Evolutionary conservation across 2,113 vertebrate genomes (phyloP).

Genomic region (Hippocampus guttulatus): DNA sequence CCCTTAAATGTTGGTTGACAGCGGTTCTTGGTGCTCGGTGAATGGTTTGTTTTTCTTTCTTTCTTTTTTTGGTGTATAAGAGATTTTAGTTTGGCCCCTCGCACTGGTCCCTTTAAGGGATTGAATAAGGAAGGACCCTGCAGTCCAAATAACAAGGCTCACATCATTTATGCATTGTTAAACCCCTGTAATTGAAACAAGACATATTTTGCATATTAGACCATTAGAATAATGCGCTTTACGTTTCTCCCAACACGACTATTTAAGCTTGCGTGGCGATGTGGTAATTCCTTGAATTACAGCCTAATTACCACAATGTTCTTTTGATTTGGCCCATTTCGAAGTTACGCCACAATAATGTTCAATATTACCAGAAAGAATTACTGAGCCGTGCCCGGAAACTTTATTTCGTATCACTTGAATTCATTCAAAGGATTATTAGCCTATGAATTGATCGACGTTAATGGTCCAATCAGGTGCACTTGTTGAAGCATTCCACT

Average conservation of each 20-base stretch:
- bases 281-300: conserved; percentile 97
- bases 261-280: conserved; percentile 92
- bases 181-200: conserved; percentile 96
- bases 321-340: conserved; percentile 99
- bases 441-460: conserved; percentile 57
- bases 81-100: conserved; percentile 81
- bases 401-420: conserved; percentile 63
- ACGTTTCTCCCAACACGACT: conserved; percentile 97
- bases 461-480: conserved; percentile 59
- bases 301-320: conserved; percentile 99
- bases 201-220: conserved; percentile 99
- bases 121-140: conserved; percentile 85
- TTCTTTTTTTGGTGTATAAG: conserved; percentile 72
- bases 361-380: conserved; percentile 71
- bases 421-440: conserved; percentile 61
- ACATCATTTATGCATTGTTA: conserved; percentile 99
- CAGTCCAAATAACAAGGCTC: conserved; percentile 92
- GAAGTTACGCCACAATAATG: conserved; percentile 75
- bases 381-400: conserved; percentile 70
- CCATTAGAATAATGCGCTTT: conserved; percentile 99
- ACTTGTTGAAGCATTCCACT: conserved; percentile 50
- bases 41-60: conserved; percentile 66
- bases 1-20: conserved; percentile 96
- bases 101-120: conserved; percentile 77
- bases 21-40: conserved; percentile 77